Evolutionary conservation across 2,797 vertebrate species (phyloP), one percentile per base, ranked within the genome.

Genomic region (Fratercula arctica): DNA sequence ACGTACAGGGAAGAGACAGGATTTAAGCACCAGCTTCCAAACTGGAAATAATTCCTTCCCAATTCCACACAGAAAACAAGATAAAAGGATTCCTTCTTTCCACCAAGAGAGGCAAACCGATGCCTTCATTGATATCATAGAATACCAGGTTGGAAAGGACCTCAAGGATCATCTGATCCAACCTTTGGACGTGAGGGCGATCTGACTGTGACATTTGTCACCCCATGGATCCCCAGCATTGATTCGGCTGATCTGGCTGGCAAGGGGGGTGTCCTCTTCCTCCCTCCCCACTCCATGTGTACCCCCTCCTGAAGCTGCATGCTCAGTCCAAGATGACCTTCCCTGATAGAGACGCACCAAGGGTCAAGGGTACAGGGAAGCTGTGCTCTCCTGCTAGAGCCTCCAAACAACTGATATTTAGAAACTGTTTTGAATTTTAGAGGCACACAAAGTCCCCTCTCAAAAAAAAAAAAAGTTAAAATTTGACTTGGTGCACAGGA

Each of bases 1-100:
- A 85, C 35, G 41, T 63, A 90, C 59, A 90, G 74, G 66, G 73
- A 90, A 87, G 18, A 69, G 64, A 72, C 75, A 87, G 74, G 89
- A 95, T 85, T 97, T 93, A 97, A 97, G 96, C 92, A 96, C 95
- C 94, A 96, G 88, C 87, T 94, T 96, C 85, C 66, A 75, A 80
- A 93, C 70, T 43, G 90, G 91, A 90, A 89, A 89, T 15, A 93
- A 93, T 91, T 74, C 95, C 66, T 90, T 76, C 66, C 77, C 64
- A 45, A 43, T 85, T 88, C 83, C 84, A 93, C 61, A 86, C 59
- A 92, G 93, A 90, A 69, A 90, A 92, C 51, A 50, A 41, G 63
- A 93, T 50, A 90, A 51, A 94, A 78, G 20, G 23, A 70, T 79
- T 93, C 51, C 50, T 85, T 85, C 63, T 81, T 92, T 88, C 75